Evolutionary conservation across 2,888 invertebrate genomes (phyloP), one percentile per base, ranked within the genome.

Genomic region (Drosophila rellima): DNA sequence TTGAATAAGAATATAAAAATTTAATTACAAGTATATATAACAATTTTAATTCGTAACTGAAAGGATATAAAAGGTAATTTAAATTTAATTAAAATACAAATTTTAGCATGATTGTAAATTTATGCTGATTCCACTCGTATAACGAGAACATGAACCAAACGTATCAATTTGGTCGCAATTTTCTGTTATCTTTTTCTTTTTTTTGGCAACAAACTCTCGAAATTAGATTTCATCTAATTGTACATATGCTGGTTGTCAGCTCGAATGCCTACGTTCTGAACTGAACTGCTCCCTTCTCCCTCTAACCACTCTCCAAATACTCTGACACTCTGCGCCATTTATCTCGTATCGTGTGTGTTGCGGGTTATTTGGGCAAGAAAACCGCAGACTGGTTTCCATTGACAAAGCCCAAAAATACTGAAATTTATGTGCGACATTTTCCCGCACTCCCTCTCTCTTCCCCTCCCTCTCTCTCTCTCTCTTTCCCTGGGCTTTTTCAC

Each of bases 391-490:
- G 31, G 60, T 69, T 56, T 47, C 48, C 73, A 50, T 78, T 78
- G 78, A 78, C 74, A 73, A 51, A 60, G 26, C 51, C 61, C 61
- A 44, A 62, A 74, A 76, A 65, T 78, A 42, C 65, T 23, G 37
- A 69, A 79, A 77, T 74, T 78, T 79, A 76, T 75, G 61, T 73
- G 63, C 69, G 68, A 47, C 63, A 73, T 71, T 75, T 69, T 70
- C 31, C n/a, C 42, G 7, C 29, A 20, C 2, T 29, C 39, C 1
- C 7, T 17, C 2, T 8, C 40, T 18, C 44, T 23, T 20, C 2
- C 20, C 20, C 20, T 7, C n/a, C 10, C 26, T n/a, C 26, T 7
- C 23, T 18, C 5, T 6, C 42, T 20, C 18, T 3, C 11, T n/a
- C 31, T 10, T 10, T 31, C 20, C 17, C 23, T 48, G 45, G 47